phyloP scores from a whole-genome alignment of 1,140 invertebrate species.

The Sitodiplosis mosellana region DNA sequence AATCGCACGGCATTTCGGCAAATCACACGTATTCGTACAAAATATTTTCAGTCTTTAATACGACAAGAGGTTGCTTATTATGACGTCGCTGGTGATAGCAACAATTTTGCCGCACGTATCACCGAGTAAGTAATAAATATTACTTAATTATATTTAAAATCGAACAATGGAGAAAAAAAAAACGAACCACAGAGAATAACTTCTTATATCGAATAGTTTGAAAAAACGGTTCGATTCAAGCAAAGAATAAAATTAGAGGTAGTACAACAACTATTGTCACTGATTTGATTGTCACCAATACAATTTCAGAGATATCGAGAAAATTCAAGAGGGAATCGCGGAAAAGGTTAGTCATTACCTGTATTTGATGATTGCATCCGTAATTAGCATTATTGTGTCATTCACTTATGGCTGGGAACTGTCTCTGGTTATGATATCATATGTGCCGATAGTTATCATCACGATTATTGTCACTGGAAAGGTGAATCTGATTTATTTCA shows the following conservation, averaged over 20 bases:
- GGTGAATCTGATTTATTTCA: no score
- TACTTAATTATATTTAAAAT: no score
- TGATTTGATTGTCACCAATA: no score
- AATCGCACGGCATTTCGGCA: slow-evolving; percentile 41
- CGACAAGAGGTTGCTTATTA: slow-evolving; percentile 84
- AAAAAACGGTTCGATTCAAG: not conserved
- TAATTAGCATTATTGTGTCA: slow-evolving; percentile 44
- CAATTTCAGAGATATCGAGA: slow-evolving; percentile 68
- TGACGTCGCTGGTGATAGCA: slow-evolving; percentile 57
- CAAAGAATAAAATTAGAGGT: not conserved
- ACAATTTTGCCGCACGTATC: slow-evolving; percentile 72
- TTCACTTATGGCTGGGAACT: slow-evolving; percentile 65
- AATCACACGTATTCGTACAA: slow-evolving; percentile 47
- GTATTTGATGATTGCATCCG: slow-evolving; percentile 44
- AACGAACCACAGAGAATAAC: no score
- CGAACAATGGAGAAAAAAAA: no score
- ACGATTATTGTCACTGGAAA: slow-evolving; percentile 42
- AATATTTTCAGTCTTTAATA: slow-evolving; percentile 53
- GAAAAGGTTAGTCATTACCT: slow-evolving; percentile 69
- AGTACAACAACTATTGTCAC: slow-evolving; percentile 2
- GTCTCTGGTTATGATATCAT: slow-evolving; percentile 58
- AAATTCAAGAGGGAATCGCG: slow-evolving; percentile 71
- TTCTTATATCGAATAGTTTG: no score
- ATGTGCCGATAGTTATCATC: slow-evolving; percentile 58
- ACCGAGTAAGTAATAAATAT: slow-evolving; percentile 60